phyloP scores from a whole-genome alignment of 2,797 vertebrate genomes.

The Nasua narica region DNA sequence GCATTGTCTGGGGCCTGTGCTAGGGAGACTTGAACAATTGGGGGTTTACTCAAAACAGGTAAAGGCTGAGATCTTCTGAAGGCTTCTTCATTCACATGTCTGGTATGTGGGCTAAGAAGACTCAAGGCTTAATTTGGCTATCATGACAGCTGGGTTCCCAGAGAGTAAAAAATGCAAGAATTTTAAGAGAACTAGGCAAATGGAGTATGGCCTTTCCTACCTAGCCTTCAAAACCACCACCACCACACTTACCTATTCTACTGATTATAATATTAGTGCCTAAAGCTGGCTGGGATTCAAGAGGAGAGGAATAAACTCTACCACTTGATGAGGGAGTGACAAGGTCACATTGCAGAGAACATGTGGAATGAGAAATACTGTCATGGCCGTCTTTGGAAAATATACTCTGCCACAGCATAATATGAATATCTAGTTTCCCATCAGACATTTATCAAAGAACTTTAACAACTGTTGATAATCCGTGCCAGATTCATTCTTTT shows the following conservation, averaged over 20 bases:
- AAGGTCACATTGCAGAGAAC: not conserved
- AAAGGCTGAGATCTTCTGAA: conserved; percentile 6
- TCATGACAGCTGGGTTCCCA: not conserved
- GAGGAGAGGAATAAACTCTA: not conserved
- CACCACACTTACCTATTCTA: not conserved
- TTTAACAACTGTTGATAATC: conserved; percentile 31
- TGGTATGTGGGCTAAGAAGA: not conserved
- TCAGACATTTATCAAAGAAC: not conserved
- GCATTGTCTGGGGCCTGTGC: not conserved
- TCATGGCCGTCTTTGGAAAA: not conserved
- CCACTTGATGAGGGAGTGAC: not conserved
- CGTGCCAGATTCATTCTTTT: not conserved
- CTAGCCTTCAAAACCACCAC: conserved; percentile 4
- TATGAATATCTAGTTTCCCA: not conserved
- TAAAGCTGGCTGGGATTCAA: not conserved
- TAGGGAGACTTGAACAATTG: not conserved
- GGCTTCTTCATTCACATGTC: not conserved
- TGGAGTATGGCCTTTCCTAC: not conserved
- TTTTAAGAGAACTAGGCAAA: conserved; percentile 20
- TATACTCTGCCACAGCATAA: not conserved
- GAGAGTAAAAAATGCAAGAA: not conserved
- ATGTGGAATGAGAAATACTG: not conserved
- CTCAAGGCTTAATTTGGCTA: not conserved
- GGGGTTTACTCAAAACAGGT: not conserved
- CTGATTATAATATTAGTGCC: not conserved